Conservation (phyloP, 2,797 vertebrate genomes). For the Mormyrus proboscirostris region DNA sequence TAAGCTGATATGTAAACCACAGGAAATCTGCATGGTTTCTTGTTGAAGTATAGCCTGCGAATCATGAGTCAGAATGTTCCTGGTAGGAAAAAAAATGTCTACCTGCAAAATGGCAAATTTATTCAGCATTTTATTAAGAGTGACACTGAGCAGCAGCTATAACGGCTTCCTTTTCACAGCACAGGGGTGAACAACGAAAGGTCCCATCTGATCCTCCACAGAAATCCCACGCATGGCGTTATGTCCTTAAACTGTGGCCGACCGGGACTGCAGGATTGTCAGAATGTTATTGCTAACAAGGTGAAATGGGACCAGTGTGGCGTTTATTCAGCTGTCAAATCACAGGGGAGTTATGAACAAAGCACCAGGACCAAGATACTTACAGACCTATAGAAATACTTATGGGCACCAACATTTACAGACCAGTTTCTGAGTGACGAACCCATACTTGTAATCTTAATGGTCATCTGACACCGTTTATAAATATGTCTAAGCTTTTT, state of each 20-base stretch:
- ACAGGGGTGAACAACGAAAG: constrained; percentile 24
- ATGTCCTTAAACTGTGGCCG: background rate
- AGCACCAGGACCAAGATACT: background rate
- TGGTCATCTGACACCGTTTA: background rate
- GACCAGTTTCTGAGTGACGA: background rate
- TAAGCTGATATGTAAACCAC: background rate
- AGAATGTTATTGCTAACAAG: constrained; percentile 69
- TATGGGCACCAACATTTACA: background rate
- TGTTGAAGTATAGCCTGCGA: background rate
- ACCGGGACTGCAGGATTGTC: constrained; percentile 55
- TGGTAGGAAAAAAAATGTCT: constrained; percentile 27
- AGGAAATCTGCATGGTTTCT: background rate
- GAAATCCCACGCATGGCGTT: constrained; percentile 33
- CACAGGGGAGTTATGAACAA: background rate
- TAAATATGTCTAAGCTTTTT: background rate
- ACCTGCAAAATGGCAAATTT: constrained; percentile 33
- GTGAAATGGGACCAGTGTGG: constrained; percentile 43
- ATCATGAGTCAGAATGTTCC: background rate
- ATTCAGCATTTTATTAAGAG: constrained; percentile 55
- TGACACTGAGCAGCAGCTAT: constrained; percentile 59
- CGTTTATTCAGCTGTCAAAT: background rate
- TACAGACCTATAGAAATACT: background rate
- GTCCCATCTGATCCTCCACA: constrained; percentile 45
- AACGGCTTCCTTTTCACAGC: constrained; percentile 40
- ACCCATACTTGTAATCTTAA: background rate